Percentiles rank a stretch among this genome's conserved stretches.
Evolutionary conservation across 1,140 invertebrate species (phyloP).

Genomic region (Listronotus bonariensis): DNA sequence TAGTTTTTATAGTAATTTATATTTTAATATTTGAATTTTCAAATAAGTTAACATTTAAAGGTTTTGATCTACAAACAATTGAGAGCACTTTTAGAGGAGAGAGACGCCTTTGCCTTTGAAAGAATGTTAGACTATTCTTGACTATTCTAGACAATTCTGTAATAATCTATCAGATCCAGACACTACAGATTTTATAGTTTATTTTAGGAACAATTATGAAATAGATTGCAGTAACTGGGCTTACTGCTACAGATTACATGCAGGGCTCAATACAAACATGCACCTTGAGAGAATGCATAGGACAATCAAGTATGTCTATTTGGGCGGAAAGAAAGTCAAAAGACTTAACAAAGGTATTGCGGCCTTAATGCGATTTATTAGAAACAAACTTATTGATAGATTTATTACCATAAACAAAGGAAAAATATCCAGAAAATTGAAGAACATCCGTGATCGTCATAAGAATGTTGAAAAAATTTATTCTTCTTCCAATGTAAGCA

Average conservation of each 20-base stretch:
- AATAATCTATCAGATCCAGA: not conserved
- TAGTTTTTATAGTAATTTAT: too few species aligned
- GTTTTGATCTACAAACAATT: not conserved
- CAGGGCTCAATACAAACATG: constrained; percentile 3
- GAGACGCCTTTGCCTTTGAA: not conserved
- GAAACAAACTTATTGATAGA: constrained; percentile 24
- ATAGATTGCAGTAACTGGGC: constrained; percentile 1
- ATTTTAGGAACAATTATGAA: constrained; percentile 5
- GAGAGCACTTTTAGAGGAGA: not conserved
- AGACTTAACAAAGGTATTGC: constrained; percentile 10
- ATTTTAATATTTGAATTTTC: too few species aligned
- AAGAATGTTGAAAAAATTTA: not conserved
- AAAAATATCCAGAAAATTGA: constrained; percentile 16
- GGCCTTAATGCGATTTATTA: constrained; percentile 12
- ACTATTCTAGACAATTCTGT: not conserved
- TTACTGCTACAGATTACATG: not conserved
- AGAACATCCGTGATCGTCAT: not conserved
- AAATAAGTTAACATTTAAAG: not conserved
- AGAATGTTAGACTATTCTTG: not conserved
- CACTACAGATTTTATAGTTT: not conserved
- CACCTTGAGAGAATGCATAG: constrained; percentile 4
- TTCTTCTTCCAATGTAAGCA: not conserved
- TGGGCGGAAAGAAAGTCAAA: constrained; percentile 7
- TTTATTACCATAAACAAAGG: constrained; percentile 13
- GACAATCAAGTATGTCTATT: constrained; percentile 7